Evolutionary conservation across 2,113 vertebrate species (phyloP), one percentile per base, ranked within the genome.

Genomic region (Tiliqua scincoides): DNA sequence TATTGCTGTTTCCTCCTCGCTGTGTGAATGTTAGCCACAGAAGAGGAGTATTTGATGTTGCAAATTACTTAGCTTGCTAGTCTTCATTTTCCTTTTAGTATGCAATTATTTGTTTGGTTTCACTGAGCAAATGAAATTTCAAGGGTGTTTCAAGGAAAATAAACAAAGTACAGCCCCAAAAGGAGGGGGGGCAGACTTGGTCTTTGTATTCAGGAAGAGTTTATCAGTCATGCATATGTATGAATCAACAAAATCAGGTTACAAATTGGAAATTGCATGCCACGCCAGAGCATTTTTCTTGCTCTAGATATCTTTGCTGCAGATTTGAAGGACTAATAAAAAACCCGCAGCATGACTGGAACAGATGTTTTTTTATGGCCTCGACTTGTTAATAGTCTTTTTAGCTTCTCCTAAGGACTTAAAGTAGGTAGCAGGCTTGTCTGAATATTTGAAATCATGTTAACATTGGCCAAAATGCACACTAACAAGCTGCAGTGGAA

Each of bases 361-460:
- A 97, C 97, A 97, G 96, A 98, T 98, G 96, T 95, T 97, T 96
- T 70, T 96, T 95, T 95, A 97, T 95, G 95, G 94, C 96, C 96
- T 95, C 74, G 0, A 91, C 91, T 95, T 97, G 96, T 96, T 97
- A 96, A 95, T 95, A 92, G 95, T 93, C 93, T 96, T 96, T 96
- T 96, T 95, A 96, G 92, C 93, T 96, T 95, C 95, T 97, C 95
- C 95, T 95, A 96, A 97, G 94, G 96, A 96, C 94, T 96, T 96
- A 92, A 94, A 95, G 84, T 93, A 95, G 92, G 94, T 95, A 93
- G 71, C 82, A 95, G 87, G 85, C 94, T 97, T 96, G 95, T 96
- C 85, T 96, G 96, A 96, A 96, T 96, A 96, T 93, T 93, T 95
- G 91, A 97, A 92, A 95, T 93, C 92, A 96, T 96, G 96, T 97